Base-by-base conservation (phyloP, 2,113 vertebrate species). In the Zootoca vivipara region DNA sequence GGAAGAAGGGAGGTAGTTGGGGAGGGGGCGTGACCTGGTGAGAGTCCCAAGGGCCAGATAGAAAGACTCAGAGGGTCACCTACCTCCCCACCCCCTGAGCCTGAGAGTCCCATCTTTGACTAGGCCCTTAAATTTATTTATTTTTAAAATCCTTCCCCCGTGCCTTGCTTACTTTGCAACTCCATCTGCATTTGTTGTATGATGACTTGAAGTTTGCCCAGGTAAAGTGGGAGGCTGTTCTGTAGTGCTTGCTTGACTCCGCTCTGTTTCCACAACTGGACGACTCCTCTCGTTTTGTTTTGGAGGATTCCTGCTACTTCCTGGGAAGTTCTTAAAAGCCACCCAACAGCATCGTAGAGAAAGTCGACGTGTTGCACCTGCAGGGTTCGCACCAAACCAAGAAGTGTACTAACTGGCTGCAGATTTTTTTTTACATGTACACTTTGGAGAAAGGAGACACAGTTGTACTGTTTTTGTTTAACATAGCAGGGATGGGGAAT, bases 151-250 rank as follows among this genome's bases (percentile, higher is more conserved):
- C 3, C 7, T 35, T n/a, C 35, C 20, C 30, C 1, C 13, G 12
- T 28, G 0, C n/a, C 88, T 90, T 77, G 40, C 98, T 98, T 94
- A 98, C 97, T 96, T 92, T 96, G 97, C 79, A 98, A 95, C 85
- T 98, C 98, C 7, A 95, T 96, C 83, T 94, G 95, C 85, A 97
- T 94, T 91, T 98, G 96, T 80, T 94, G 94, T 20, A 97, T 96
- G 13, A 91, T 20, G 0, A 87, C 94, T 80, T 96, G 97, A 89
- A 98, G 92, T 89, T 94, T 93, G 15, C 80, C 64, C 75, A 98
- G 96, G 42, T 94, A 94, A 46, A 90, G 89, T 0, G 95, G 97
- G 75, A 98, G 82, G 78, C 87, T 90, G 33, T 80, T 81, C 2
- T 95, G 96, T 78, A 98, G 58, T 0, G 65, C 1, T 58, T 85